Evolutionary conservation across 2,113 vertebrate genomes (phyloP).

Genomic region (Cettia cetti): DNA sequence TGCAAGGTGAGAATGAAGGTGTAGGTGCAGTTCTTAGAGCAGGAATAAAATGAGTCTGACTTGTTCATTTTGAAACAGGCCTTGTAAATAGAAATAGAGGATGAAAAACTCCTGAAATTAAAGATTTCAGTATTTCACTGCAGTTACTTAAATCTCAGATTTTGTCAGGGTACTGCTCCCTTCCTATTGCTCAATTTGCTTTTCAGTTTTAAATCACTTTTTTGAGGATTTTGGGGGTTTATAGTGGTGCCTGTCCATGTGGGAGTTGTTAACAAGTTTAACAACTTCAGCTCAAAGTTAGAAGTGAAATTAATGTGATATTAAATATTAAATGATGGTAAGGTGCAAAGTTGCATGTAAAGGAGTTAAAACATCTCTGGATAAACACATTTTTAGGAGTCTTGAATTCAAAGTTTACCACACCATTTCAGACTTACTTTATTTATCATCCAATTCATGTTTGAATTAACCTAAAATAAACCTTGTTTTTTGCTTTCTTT

Average conservation of each 20-base stretch:
- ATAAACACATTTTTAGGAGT: background rate
- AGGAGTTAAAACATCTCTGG: background rate
- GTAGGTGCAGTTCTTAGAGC: background rate
- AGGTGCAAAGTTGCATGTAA: background rate
- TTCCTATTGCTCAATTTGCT: background rate
- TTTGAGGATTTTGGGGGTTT: background rate
- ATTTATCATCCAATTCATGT: background rate
- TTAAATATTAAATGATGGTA: background rate
- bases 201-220: background rate
- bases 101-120: background rate
- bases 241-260: background rate
- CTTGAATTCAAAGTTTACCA: background rate
- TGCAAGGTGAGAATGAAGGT: background rate
- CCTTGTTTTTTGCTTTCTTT: constrained; percentile 7
- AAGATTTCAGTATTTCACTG: background rate
- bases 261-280: background rate
- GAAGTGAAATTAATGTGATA: background rate
- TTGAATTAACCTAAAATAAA: background rate
- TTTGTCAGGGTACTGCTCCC: background rate
- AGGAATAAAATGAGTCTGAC: background rate
- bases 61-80: background rate
- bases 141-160: background rate
- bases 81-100: background rate
- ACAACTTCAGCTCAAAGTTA: background rate
- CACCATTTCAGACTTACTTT: background rate